Percentiles rank a stretch among this genome's conserved stretches.
phyloP scores from a whole-genome alignment of 2,113 vertebrate genomes.

The Nettapus auritus region DNA sequence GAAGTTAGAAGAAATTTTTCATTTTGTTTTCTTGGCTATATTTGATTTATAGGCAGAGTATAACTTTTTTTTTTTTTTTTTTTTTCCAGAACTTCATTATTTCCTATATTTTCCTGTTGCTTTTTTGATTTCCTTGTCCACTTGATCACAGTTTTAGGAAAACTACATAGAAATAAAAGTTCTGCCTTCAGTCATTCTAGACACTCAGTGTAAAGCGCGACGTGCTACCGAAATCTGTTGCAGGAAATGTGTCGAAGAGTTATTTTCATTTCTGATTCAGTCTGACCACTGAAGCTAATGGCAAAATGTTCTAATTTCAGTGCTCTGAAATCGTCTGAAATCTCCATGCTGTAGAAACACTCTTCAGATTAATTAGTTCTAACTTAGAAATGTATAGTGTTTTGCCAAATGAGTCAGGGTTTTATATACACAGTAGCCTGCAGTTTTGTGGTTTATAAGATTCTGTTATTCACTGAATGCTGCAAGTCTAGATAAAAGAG shows the following conservation, averaged over 20 bases:
- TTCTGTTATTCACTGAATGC: not conserved
- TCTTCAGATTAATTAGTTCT: not conserved
- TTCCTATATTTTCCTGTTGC: not conserved
- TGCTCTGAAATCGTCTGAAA: not conserved
- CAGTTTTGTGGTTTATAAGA: rapidly evolving
- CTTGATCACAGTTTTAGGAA: conserved; percentile 78
- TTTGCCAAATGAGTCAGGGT: not conserved
- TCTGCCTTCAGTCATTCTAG: not conserved
- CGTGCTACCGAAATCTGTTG: not conserved
- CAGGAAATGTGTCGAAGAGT: not conserved
- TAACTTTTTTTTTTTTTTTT: too few species aligned
- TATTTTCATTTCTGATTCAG: not conserved
- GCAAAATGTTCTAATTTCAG: not conserved
- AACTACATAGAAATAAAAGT: conserved; percentile 77
- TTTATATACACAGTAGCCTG: not conserved
- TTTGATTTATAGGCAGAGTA: not conserved
- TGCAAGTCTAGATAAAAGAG: not conserved
- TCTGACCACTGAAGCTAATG: not conserved
- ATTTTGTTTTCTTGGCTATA: not conserved
- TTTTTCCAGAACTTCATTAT: not conserved
- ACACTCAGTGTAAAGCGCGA: not conserved
- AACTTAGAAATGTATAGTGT: not conserved
- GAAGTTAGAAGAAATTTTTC: not conserved
- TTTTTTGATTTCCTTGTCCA: conserved; percentile 75
- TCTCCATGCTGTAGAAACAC: not conserved